These are phyloP conservation scores for Passerina amoena DNA, from an alignment of 2,113 vertebrate species.

Conservation along the genomic window DNA sequence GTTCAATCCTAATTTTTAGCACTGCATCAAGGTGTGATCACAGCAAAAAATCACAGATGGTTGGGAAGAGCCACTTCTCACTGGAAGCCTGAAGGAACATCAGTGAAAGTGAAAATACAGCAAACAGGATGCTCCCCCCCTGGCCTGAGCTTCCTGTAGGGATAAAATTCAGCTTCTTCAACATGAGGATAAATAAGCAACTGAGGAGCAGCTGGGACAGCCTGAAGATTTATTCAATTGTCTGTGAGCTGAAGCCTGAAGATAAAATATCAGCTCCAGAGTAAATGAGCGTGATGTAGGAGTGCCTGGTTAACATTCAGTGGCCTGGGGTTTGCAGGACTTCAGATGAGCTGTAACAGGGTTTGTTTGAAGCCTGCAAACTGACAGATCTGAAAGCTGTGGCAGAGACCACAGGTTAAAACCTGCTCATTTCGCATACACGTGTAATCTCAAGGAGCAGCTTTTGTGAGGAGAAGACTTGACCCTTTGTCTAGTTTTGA, in stretches of 20 bases:
- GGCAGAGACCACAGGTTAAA: not conserved
- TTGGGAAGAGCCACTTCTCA: constrained; percentile 38
- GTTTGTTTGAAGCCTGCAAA: constrained; percentile 32
- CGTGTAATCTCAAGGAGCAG: not conserved
- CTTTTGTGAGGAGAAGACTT: constrained; percentile 1
- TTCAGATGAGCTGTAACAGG: not conserved
- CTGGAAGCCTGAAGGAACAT: not conserved
- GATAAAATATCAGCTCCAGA: not conserved
- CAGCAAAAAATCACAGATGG: constrained; percentile 29
- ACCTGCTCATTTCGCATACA: not conserved
- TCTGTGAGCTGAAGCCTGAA: not conserved
- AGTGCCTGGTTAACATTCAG: not conserved
- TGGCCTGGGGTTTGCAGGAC: not conserved
- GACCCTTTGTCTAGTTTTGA: constrained; percentile 28
- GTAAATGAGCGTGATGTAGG: not conserved
- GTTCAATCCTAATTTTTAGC: constrained; percentile 8
- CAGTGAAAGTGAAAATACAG: not conserved
- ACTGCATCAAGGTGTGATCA: constrained; percentile 15
- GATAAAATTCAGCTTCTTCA: not conserved
- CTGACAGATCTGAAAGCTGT: not conserved
- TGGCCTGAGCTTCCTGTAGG: not conserved
- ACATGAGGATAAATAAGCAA: not conserved
- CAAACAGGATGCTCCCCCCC: not conserved
- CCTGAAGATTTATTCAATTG: not conserved
- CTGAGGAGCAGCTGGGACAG: not conserved